These are phyloP conservation scores for Ochropacha duplaris DNA, from an alignment of 2,888 invertebrate genomes.

Conservation along the genomic window DNA sequence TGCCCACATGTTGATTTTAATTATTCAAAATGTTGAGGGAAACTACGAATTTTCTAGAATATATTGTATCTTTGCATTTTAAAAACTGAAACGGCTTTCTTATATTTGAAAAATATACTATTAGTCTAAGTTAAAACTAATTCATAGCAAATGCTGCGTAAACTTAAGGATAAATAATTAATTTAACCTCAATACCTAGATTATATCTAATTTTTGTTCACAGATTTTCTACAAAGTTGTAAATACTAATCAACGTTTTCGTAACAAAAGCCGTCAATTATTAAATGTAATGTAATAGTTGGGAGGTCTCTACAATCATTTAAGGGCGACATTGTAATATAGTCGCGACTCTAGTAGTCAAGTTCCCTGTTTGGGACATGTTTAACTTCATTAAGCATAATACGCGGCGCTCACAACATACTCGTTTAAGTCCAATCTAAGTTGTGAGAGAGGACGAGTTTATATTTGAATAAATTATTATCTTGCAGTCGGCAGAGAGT, in stretches of 20 bases:
- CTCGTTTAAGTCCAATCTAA: constrained; percentile 83
- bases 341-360: constrained; percentile 47
- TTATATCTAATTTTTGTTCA: neutral
- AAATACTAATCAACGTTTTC: constrained; percentile 21
- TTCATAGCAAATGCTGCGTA: constrained; percentile 18
- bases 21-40: constrained; percentile 1
- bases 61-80: neutral
- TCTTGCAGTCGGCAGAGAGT: constrained; percentile 67
- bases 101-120: neutral
- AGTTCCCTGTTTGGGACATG: constrained; percentile 68
- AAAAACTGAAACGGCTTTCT: neutral
- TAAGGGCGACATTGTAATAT: constrained; percentile 50
- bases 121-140: constrained; percentile 9
- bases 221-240: constrained; percentile 6
- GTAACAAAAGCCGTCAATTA: constrained; percentile 34
- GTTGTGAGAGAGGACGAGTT: constrained; percentile 72
- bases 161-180: constrained; percentile 10
- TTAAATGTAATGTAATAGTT: constrained; percentile 21
- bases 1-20: constrained; percentile 19
- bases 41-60: neutral
- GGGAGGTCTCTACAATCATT: constrained; percentile 35
- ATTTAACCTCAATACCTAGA: too few species aligned
- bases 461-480: constrained; percentile 81
- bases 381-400: constrained; percentile 82
- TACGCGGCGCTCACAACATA: constrained; percentile 71